These are phyloP conservation scores for Melikaiella ostensackeni DNA, from an alignment of 2,888 invertebrate genomes.

Conservation along the genomic window DNA sequence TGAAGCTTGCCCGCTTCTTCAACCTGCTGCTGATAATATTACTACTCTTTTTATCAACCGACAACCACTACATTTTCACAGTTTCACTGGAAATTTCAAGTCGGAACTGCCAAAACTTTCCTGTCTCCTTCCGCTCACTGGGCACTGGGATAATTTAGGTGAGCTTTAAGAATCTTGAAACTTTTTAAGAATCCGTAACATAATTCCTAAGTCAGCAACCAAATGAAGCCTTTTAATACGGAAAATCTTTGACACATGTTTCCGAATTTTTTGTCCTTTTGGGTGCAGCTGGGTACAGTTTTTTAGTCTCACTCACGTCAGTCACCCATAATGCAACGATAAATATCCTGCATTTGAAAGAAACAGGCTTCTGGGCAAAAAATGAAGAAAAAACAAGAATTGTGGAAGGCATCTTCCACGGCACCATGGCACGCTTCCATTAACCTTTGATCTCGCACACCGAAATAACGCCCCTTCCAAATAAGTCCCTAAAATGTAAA, in stretches of 20 bases:
- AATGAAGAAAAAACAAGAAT: neutral
- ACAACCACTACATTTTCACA: conserved; percentile 44
- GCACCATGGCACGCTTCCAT: conserved; percentile 59
- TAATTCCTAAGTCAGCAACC: neutral
- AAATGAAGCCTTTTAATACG: conserved; percentile 3
- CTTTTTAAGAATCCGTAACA: neutral
- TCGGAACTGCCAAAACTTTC: conserved; percentile 37
- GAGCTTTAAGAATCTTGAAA: neutral
- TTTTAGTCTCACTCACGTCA: conserved; percentile 32
- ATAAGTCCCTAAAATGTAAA: neutral
- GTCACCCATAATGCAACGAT: conserved; percentile 46
- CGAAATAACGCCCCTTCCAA: conserved; percentile 7
- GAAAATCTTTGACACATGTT: conserved; percentile 26
- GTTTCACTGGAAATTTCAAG: conserved; percentile 44
- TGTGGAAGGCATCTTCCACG: conserved; percentile 37
- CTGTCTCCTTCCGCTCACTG: conserved; percentile 12
- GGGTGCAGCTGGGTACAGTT: conserved; percentile 8
- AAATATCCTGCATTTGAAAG: neutral
- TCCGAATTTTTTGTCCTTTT: neutral
- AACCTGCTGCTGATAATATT: conserved; percentile 55
- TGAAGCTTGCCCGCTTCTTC: conserved; percentile 45
- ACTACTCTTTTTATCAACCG: conserved; percentile 53
- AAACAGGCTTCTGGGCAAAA: neutral
- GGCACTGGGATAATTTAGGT: conserved; percentile 8
- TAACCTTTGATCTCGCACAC: conserved; percentile 53